These are phyloP conservation scores for Poecilia wingei DNA, from an alignment of 2,797 vertebrate species.

Conservation along the genomic window DNA sequence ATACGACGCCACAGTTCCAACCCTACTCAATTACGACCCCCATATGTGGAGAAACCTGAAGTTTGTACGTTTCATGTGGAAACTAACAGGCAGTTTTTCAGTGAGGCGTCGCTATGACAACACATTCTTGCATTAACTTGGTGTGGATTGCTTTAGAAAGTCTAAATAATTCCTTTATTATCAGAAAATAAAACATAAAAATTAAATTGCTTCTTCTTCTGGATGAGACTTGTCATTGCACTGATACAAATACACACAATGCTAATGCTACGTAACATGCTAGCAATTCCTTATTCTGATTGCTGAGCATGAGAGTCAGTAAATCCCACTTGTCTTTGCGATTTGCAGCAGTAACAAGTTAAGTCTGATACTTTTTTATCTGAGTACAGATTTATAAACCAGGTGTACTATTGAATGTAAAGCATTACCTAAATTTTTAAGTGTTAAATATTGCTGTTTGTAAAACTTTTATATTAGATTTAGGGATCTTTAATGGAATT, in stretches of 20 bases:
- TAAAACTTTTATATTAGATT: neutral
- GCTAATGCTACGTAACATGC: neutral
- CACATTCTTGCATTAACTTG: neutral
- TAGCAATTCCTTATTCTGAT: neutral
- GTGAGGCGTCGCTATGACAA: neutral
- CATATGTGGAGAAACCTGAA: neutral
- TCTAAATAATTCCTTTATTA: neutral
- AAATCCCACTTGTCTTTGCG: neutral
- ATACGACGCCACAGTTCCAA: neutral
- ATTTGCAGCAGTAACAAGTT: neutral
- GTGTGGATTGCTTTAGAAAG: neutral
- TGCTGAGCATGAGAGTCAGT: neutral
- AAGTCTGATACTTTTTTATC: neutral
- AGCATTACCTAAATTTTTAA: neutral
- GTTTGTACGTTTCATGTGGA: neutral
- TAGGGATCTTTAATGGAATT: neutral
- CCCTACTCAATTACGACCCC: neutral
- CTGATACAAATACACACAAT: too few species aligned
- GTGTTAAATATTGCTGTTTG: neutral
- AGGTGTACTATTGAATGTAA: neutral
- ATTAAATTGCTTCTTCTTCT: neutral
- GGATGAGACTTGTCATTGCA: neutral
- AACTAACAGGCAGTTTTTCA: neutral
- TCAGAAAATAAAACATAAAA: neutral
- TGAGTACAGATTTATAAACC: neutral